Base-by-base conservation (phyloP, 1,140 invertebrate species). In the Monochamus saltuarius region DNA sequence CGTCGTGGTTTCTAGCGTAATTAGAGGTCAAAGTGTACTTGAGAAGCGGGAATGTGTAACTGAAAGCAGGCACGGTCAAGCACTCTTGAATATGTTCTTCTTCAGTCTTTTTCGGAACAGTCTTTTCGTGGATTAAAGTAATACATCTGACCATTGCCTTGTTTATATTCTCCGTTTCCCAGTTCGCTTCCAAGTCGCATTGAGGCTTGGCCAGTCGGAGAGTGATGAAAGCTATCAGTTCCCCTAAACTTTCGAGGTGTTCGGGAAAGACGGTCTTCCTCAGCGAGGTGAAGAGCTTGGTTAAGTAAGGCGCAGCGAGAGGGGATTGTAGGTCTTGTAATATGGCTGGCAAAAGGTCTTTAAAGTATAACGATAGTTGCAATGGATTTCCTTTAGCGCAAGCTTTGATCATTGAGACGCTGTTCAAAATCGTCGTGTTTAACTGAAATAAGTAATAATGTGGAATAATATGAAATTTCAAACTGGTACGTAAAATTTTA, bases 31-130 rank as follows among this genome's bases (percentile, higher is more conserved):
- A 68, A 56, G 88, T 86, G 62, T 83, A 79, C 58, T 85, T 86
- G 3, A 97, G 75, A 56, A 96, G 84, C 6, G 90, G 88, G 74
- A 94, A 96, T 17, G 86, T 81, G 71, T 91, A 95, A 38, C 89
- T 55, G 78, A 96, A 94, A 0, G 87, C 86, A 1, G 91, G 86
- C 0, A 86, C 86, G 3, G 82, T 82, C 38, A 92, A 82, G 13
- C 35, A n/a, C 70, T 75, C 42, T 72, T 67, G 56, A 43, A 57
- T 13, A 29, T 59, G 29, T 40, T 43, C 38, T 43, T 53, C 61
- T 37, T 46, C 13, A 52, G 38, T 45, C 59, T 67, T 66, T 45
- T 69, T 69, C 8, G 64, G 55, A 17, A 67, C 64, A 9, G 67
- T 66, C 29, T 74, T 70, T 1, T 73, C 66, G 65, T 89, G 80